Evolutionary conservation across 1,140 invertebrate species (phyloP), one percentile per base, ranked within the genome.

Genomic region (Zaprionus kolodkinae): DNA sequence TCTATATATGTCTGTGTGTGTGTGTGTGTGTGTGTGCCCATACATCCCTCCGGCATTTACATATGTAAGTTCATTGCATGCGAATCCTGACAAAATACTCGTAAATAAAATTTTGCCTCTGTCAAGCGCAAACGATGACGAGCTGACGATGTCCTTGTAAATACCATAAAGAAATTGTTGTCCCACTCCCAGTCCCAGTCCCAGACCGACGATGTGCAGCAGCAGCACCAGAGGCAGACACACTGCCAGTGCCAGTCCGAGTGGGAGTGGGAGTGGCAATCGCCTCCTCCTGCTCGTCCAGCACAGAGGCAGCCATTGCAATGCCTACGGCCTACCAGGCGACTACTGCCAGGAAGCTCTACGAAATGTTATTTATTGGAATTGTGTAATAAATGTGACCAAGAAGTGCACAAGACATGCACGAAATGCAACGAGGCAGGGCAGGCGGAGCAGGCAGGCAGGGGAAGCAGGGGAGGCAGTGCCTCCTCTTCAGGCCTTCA

Each of bases 301-400:
- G 33, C 35, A 68, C 27, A 40, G 40, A 21, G 40, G 69, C 71
- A 71, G 50, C 43, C 60, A 54, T 63, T 66, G 66, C 36, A 65
- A 48, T 69, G 71, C 65, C 66, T n/a, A 13, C 25, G 13, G 54
- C 33, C 40, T 64, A 38, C 52, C 52, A 21, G 63, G 40, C 40
- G 72, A 10, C 60, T 67, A 72, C 60, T 54, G 66, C 40, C 78
- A 76, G 75, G 82, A 85, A 86, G 76, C 69, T 76, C 76, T 71
- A 66, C 66, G 72, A 86, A 86, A 86, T 87, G 83, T 86, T 86
- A 86, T 86, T 86, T 86, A 86, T 86, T 86, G 83, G 82, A 86
- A 86, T 87, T 87, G 83, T 86, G 79, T 87, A 86, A 86, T 86
- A 79, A 86, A 87, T 86, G 79, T 86, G 76, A 82, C 82, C 82